Evolutionary conservation across 2,888 invertebrate species (phyloP).

Genomic region (Dryococelus australis): DNA sequence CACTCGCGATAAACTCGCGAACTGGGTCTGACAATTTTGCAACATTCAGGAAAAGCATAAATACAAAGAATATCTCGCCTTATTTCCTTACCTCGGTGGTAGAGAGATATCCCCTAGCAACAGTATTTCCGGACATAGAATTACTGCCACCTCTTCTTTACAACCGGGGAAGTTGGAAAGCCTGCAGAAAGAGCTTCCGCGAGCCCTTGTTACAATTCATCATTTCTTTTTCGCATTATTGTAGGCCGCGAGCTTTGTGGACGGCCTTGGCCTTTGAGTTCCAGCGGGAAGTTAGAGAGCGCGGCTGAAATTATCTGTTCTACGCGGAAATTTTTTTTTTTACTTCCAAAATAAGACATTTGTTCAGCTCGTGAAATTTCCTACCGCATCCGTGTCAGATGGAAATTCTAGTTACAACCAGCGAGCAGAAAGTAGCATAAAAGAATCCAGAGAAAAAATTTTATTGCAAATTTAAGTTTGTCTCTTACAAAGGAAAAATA

Average conservation of each 20-base stretch:
- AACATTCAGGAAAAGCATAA: not conserved
- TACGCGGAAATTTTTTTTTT: not conserved
- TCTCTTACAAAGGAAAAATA: too few relatives aligned
- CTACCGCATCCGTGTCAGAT: not conserved
- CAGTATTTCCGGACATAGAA: slow-evolving; percentile 16
- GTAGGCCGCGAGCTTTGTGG: not conserved
- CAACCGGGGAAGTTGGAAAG: not conserved
- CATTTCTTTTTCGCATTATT: not conserved
- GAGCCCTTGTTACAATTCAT: not conserved
- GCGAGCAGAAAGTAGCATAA: not conserved
- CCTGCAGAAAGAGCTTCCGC: not conserved
- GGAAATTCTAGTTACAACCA: not conserved
- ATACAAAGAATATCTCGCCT: not conserved
- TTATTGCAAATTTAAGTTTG: too few relatives aligned
- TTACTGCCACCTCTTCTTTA: not conserved
- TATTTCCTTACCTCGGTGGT: not conserved
- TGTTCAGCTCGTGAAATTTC: not conserved
- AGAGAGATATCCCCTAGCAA: not conserved
- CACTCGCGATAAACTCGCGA: not conserved
- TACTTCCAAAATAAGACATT: not conserved
- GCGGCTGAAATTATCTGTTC: not conserved
- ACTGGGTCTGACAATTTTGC: not conserved
- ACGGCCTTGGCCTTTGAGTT: not conserved
- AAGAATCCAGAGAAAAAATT: too few relatives aligned
- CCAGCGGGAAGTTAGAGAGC: not conserved